A percentile compares a stretch with the other conserved stretches of the same genome.
Conservation (phyloP, 2,113 vertebrate species). For the Grammomys dolichurus region DNA sequence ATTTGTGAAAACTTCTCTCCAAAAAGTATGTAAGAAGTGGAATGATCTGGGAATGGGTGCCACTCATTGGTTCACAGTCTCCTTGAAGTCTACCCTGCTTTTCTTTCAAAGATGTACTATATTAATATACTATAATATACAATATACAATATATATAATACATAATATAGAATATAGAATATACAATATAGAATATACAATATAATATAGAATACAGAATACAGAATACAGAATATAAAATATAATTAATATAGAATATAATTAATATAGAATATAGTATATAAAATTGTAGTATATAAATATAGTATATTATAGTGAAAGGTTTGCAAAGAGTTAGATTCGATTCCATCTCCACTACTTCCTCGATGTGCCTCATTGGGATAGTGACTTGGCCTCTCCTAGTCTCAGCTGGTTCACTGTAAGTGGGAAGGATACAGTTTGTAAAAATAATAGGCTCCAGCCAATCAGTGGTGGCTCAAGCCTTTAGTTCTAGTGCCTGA, state of each 20-base stretch:
- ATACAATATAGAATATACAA: too few species aligned
- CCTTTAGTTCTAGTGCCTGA: neutral
- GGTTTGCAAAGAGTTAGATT: neutral
- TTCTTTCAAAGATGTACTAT: neutral
- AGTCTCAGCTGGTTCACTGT: neutral
- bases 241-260: too few species aligned
- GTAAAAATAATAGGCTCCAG: neutral
- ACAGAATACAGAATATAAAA: too few species aligned
- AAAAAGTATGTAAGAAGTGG: neutral
- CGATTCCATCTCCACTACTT: neutral
- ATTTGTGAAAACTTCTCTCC: conserved; percentile 29
- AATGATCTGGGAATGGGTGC: conserved; percentile 16
- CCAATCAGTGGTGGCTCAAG: neutral
- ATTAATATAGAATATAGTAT: too few species aligned
- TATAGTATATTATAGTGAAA: neutral
- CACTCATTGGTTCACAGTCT: neutral
- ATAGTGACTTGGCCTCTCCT: neutral
- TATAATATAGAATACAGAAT: too few species aligned
- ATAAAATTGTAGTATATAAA: too few species aligned
- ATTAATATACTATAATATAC: too few species aligned
- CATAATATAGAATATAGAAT: too few species aligned
- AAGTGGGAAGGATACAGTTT: neutral
- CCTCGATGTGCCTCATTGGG: neutral
- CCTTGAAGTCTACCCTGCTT: neutral
- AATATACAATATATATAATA: too few species aligned